Percentiles rank a stretch among this genome's conserved stretches.
phyloP scores from a whole-genome alignment of 1,140 invertebrate genomes.

The Ectropis grisescens region DNA sequence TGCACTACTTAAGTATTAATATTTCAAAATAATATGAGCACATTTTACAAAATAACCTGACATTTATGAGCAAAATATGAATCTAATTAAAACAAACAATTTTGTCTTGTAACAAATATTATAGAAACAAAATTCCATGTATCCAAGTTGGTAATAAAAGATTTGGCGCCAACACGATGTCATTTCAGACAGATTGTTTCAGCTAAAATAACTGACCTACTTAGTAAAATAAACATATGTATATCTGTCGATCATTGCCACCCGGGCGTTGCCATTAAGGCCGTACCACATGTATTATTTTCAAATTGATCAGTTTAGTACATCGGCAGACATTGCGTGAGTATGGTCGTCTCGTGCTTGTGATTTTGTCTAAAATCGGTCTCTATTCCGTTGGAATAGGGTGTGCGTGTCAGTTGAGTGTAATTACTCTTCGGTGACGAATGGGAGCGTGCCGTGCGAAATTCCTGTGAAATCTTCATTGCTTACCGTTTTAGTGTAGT shows the following conservation, averaged over 20 bases:
- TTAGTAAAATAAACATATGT: too few species aligned
- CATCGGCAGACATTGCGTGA: conserved; percentile 39
- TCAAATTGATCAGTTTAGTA: conserved; percentile 24
- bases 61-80: too few species aligned
- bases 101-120: too few species aligned
- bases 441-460: conserved; percentile 48
- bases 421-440: conserved; percentile 59
- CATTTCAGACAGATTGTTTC: too few species aligned
- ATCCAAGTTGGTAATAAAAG: too few species aligned
- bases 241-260: conserved; percentile 20
- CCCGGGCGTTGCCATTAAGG: conserved; percentile 26
- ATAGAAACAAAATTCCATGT: too few species aligned
- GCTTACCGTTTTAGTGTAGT: conserved; percentile 21
- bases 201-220: too few species aligned
- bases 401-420: conserved; percentile 16
- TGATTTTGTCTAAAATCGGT: conserved; percentile 18
- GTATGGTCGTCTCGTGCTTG: conserved; percentile 38
- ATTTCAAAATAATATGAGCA: too few species aligned
- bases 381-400: conserved; percentile 20
- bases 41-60: too few species aligned
- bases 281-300: conserved; percentile 16
- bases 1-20: too few species aligned
- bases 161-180: too few species aligned
- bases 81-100: too few species aligned
- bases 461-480: conserved; percentile 51